A percentile compares a stretch with the other conserved stretches of the same genome.
These are phyloP conservation scores for Amphiduros pacificus DNA, from an alignment of 2,888 invertebrate species.

Conservation along the genomic window DNA sequence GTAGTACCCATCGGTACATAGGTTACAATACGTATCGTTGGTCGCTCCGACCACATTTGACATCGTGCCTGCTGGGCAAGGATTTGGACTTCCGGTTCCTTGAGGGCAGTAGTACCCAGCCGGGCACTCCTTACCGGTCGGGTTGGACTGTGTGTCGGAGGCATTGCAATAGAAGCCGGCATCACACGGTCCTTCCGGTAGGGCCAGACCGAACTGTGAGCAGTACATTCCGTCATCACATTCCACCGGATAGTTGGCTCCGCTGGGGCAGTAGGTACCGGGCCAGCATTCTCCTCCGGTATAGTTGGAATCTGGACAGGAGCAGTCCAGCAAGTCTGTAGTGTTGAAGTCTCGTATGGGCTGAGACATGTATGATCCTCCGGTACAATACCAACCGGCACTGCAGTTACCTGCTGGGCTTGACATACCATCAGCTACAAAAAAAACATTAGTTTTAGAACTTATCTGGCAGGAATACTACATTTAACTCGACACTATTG, in stretches of 20 bases:
- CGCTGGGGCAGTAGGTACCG: slow-evolving; percentile 50
- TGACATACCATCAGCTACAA: slow-evolving; percentile 46
- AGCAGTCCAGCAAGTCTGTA: slow-evolving; percentile 37
- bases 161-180: slow-evolving; percentile 50
- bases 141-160: slow-evolving; percentile 41
- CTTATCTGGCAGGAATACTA: too few species aligned
- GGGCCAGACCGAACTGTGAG: slow-evolving; percentile 37
- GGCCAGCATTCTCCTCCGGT: slow-evolving; percentile 55
- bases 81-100: slow-evolving; percentile 42
- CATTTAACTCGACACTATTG: too few species aligned
- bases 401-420: slow-evolving; percentile 47
- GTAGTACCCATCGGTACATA: slow-evolving; percentile 45
- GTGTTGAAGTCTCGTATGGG: slow-evolving; percentile 41
- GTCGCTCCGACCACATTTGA: slow-evolving; percentile 41
- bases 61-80: slow-evolving; percentile 53
- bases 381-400: slow-evolving; percentile 54
- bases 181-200: slow-evolving; percentile 46
- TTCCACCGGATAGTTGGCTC: slow-evolving; percentile 42
- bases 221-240: slow-evolving; percentile 53
- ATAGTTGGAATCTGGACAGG: slow-evolving; percentile 48
- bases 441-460: not conserved
- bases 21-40: slow-evolving; percentile 41
- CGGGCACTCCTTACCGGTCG: slow-evolving; percentile 42
- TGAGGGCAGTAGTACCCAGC: slow-evolving; percentile 43
- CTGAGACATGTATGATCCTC: slow-evolving; percentile 41